Conservation (phyloP, 2,888 invertebrate species). For the Eupithecia abbreviata region DNA sequence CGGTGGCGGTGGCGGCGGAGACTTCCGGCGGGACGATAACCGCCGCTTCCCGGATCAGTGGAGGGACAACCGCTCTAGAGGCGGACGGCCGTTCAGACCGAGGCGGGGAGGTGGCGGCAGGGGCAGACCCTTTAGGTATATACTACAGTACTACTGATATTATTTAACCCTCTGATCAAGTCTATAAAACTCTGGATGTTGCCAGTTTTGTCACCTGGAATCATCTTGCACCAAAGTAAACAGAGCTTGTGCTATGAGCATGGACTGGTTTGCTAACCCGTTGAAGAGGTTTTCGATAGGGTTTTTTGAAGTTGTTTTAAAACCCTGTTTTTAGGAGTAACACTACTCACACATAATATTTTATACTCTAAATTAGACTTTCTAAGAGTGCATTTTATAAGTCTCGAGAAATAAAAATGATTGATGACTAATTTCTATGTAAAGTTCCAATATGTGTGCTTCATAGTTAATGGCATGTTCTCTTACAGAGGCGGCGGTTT, state of each 20-base stretch:
- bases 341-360: too few relatives aligned
- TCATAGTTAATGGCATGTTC: background rate
- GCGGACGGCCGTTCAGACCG: conserved; percentile 73
- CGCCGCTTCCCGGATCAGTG: conserved; percentile 66
- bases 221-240: background rate
- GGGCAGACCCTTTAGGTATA: conserved; percentile 76
- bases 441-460: too few relatives aligned
- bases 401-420: too few relatives aligned
- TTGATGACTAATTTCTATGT: too few relatives aligned
- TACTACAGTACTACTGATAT: background rate
- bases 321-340: too few relatives aligned
- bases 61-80: conserved; percentile 68
- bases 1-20: conserved; percentile 76
- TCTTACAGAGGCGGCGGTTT: conserved; percentile 68
- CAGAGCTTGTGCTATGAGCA: too few relatives aligned
- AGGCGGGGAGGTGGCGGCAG: conserved; percentile 71
- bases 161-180: background rate
- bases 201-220: background rate
- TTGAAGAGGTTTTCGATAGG: too few relatives aligned
- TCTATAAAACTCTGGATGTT: background rate
- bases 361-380: too few relatives aligned
- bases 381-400: too few relatives aligned
- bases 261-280: too few relatives aligned
- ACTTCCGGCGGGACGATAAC: conserved; percentile 73
- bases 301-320: too few relatives aligned